Base-by-base conservation (phyloP, 2,888 invertebrate species). In the Eristalis pertinax region DNA sequence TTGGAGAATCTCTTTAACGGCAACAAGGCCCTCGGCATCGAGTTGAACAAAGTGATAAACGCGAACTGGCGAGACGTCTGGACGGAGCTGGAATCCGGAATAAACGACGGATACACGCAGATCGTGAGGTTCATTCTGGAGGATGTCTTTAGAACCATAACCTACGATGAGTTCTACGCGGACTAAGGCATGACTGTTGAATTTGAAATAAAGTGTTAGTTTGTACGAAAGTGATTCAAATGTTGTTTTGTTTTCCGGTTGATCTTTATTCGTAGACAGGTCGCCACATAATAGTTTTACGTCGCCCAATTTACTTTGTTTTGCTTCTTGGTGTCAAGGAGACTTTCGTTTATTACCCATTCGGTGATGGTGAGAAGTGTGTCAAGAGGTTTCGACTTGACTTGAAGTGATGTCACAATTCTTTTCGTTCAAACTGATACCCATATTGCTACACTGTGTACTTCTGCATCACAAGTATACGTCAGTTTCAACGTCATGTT, bases 41-140 rank as follows among this genome's bases (percentile, higher is more conserved):
- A 89, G 7, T 81, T 91, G 65, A 91, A 91, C 73, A 84, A 77
- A 1, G 89, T 91, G 7, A 88, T 91, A 11, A 92, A 91, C 76
- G 89, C 89, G 11, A 92, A 91, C 79, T 92, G 91, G 92, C 83
- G 76, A 64, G 90, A 90, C 26, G 88, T 92, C 22, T 92, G 91
- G 91, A n/a, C 82, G 0, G 90, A 90, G 65, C 56, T 92, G 58
- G 78, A 90, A 10, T 87, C 82, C 15, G 90, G 90, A 22, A 90
- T 91, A 2, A 90, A 90, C 72, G 80, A 79, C 19, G 91, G 90
- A 0, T 79, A 90, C 4, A 76, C 75, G 19, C 74, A 82, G 4
- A 77, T 91, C 35, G 8, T 89, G 0, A 81, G 78, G 8, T 83
- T 83, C 15, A 38, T 91, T 26, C 24, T 90, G 0, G 43, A n/a